Percentiles rank a stretch among this genome's conserved stretches.
These are phyloP conservation scores for Dryoscopus gambensis DNA, from an alignment of 2,113 vertebrate genomes.

Conservation along the genomic window DNA sequence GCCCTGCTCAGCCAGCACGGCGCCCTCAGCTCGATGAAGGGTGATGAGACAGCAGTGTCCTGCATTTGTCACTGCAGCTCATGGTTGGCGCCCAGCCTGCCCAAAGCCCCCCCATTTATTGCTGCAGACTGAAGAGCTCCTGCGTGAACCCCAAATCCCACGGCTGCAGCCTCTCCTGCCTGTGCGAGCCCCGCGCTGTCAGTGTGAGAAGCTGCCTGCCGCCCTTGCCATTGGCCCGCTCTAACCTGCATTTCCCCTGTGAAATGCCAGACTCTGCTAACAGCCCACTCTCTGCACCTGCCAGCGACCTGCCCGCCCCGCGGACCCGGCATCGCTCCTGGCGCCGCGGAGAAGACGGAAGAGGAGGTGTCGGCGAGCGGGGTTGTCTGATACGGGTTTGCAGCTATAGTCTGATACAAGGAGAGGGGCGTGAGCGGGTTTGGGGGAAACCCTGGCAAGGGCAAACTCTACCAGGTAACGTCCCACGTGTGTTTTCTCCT, in stretches of 20 bases:
- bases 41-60: not conserved
- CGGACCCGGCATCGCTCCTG: not conserved
- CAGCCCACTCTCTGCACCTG: slow-evolving; percentile 42
- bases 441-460: not conserved
- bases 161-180: not conserved
- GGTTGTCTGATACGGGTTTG: slow-evolving; percentile 24
- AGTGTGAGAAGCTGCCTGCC: not conserved
- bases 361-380: slow-evolving; percentile 22
- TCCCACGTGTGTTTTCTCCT: slow-evolving; percentile 28
- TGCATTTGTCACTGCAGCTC: not conserved
- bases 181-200: not conserved
- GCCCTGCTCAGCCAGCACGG: not conserved
- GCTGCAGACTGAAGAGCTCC: not conserved
- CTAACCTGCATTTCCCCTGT: slow-evolving; percentile 25
- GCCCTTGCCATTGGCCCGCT: not conserved
- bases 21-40: accelerated
- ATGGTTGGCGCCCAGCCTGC: not conserved
- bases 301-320: slow-evolving; percentile 21
- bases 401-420: not conserved
- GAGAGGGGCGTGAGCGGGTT: not conserved
- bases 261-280: slow-evolving; percentile 49
- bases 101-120: accelerated
- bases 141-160: not conserved
- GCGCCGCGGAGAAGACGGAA: not conserved
- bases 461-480: not conserved